Conservation (phyloP, 2,113 vertebrate species). For the Hystrix cristata region DNA sequence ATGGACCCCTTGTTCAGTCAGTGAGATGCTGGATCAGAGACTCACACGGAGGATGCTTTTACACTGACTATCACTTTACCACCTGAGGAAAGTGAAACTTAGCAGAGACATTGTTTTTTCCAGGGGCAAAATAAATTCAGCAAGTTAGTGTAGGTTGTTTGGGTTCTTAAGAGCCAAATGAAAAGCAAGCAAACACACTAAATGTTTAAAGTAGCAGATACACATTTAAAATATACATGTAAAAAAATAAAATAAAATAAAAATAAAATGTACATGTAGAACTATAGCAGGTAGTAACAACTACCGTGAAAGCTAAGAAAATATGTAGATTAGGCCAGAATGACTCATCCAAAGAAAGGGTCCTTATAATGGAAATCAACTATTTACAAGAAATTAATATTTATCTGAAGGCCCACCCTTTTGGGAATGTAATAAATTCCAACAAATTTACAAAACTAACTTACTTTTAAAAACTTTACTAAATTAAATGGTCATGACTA, state of each 20-base stretch:
- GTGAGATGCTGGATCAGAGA: conserved; percentile 36
- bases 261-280: background rate
- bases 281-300: background rate
- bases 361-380: background rate
- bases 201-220: background rate
- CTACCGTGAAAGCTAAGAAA: background rate
- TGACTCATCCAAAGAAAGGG: background rate
- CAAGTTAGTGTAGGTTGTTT: background rate
- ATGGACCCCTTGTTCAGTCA: conserved; percentile 42
- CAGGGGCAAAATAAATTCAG: conserved; percentile 63
- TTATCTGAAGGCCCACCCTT: background rate
- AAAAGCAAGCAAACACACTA: conserved; percentile 44
- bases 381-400: conserved; percentile 1
- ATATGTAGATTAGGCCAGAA: background rate
- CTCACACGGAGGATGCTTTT: conserved; percentile 5
- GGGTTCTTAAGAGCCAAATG: background rate
- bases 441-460: conserved; percentile 32
- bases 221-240: background rate
- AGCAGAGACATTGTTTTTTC: conserved; percentile 68
- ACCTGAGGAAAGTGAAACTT: conserved; percentile 66
- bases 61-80: background rate
- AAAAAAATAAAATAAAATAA: too few relatives aligned
- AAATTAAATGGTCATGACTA: conserved; percentile 35
- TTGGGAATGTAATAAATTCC: conserved; percentile 37
- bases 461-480: conserved; percentile 33